These are phyloP conservation scores for Etheostoma perlongum DNA, from an alignment of 2,797 vertebrate genomes.

Conservation along the genomic window DNA sequence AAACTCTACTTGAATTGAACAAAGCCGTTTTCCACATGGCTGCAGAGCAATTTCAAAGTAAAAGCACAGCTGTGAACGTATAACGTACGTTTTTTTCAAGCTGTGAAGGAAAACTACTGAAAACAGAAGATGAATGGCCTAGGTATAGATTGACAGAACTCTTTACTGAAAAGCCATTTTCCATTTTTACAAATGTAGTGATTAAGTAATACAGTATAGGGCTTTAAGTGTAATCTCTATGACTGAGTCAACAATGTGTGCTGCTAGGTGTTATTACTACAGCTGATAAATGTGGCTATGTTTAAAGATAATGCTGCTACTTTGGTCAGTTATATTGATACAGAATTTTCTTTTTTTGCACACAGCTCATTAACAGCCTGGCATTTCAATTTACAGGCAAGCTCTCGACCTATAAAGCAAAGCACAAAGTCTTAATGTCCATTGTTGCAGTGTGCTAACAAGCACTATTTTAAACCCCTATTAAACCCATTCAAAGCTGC, in stretches of 20 bases:
- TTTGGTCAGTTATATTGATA: background rate
- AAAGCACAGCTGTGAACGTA: background rate
- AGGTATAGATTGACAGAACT: conserved; percentile 20
- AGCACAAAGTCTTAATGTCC: conserved; percentile 3
- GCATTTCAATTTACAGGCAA: conserved; percentile 4
- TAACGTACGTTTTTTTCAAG: background rate
- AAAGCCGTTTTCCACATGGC: background rate
- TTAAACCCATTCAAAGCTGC: conserved; percentile 27
- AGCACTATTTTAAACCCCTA: conserved; percentile 2
- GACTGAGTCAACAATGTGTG: conserved; percentile 36
- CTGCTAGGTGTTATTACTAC: conserved; percentile 4
- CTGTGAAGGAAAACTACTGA: background rate
- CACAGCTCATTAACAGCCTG: conserved; percentile 7
- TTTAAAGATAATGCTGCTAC: conserved; percentile 21
- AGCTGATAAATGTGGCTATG: conserved; percentile 39
- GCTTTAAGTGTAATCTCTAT: conserved; percentile 7
- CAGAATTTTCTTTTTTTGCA: background rate
- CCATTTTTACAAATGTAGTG: conserved; percentile 30
- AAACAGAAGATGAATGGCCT: conserved; percentile 2
- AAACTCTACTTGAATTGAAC: background rate
- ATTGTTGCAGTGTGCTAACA: background rate
- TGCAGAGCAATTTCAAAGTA: background rate
- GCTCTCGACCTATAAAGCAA: background rate
- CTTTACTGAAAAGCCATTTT: conserved; percentile 34
- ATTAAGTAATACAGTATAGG: conserved; percentile 12